Evolutionary conservation across 2,113 vertebrate genomes (phyloP).

Genomic region (Rutilus rutilus): DNA sequence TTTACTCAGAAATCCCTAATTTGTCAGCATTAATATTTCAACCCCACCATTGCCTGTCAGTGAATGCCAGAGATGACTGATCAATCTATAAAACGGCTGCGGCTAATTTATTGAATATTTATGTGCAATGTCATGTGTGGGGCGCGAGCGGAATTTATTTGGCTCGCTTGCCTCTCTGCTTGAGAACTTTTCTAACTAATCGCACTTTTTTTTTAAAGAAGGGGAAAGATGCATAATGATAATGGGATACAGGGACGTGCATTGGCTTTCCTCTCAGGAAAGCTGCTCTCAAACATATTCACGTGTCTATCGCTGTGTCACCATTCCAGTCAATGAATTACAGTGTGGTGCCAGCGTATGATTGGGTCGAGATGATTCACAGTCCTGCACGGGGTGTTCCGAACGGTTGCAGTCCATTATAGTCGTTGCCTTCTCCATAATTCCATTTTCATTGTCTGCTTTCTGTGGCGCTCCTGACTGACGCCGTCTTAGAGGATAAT

Average conservation of each 20-base stretch:
- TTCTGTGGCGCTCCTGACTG: constrained; percentile 53
- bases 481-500: constrained; percentile 60
- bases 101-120: constrained; percentile 99
- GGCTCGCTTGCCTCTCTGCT: constrained; percentile 78
- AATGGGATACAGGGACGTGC: constrained; percentile 41
- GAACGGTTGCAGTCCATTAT: constrained; percentile 54
- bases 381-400: constrained; percentile 47
- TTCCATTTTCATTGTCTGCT: constrained; percentile 53
- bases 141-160: constrained; percentile 91
- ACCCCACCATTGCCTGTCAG: constrained; percentile 94
- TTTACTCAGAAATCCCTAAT: constrained; percentile 99
- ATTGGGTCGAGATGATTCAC: constrained; percentile 60
- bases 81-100: constrained; percentile 95
- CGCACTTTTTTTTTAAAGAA: constrained; percentile 55
- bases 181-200: constrained; percentile 83
- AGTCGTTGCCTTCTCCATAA: constrained; percentile 60
- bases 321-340: constrained; percentile 55
- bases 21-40: constrained; percentile 99
- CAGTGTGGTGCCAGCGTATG: constrained; percentile 40
- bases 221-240: constrained; percentile 57
- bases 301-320: constrained; percentile 50
- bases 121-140: constrained; percentile 96
- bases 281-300: constrained; percentile 53
- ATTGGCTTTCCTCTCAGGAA: constrained; percentile 38
- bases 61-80: constrained; percentile 98